Base-by-base conservation (phyloP, 2,113 vertebrate genomes). In the Boleophthalmus pectinirostris region DNA sequence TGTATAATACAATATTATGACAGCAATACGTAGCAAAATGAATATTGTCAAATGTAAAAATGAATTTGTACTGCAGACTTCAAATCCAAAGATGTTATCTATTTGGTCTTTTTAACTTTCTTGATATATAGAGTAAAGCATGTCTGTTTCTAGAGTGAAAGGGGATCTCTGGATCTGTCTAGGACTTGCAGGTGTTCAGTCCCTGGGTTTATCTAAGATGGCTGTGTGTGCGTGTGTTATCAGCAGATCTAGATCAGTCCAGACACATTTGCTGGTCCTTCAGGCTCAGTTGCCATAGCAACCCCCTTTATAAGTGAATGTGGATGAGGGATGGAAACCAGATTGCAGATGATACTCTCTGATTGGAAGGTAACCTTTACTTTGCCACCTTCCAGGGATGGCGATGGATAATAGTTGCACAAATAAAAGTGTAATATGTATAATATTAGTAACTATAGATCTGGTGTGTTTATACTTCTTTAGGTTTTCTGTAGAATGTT, bases 401-500 rank as follows among this genome's bases (percentile, higher is more conserved):
- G 15, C 11, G 13, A 35, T 70, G 1, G 47, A 29, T 33, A 47
- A n/a, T 43, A 20, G 16, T 69, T n/a, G 10, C 35, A 64, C 51
- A 60, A 18, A 8, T 18, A 43, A 33, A 61, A 33, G 58, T 18
- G 16, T 33, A 61, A 24, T 33, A 61, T 61, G 58, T 35, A 3
- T 13, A n/a, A 43, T 64, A 21, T 64, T 33, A 35, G 38, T 64
- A 12, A 38, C 18, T 64, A 33, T 64, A 35, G 33, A 18, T 64
- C 61, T 64, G 33, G 61, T 64, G 18, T 60, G 58, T 61, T 57
- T 46, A 60, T 79, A 35, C 78, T 64, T 33, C 80, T 72, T 25
- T 73, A 85, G 87, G 82, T 87, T 43, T 68, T 88, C 74, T 89
- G 85, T 78, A 87, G 77, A 72, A 73, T 84, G 66, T 84, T 89